Percentiles rank a stretch among this genome's conserved stretches.
phyloP scores from a whole-genome alignment of 2,113 vertebrate genomes.

The Corynorhinus townsendii region DNA sequence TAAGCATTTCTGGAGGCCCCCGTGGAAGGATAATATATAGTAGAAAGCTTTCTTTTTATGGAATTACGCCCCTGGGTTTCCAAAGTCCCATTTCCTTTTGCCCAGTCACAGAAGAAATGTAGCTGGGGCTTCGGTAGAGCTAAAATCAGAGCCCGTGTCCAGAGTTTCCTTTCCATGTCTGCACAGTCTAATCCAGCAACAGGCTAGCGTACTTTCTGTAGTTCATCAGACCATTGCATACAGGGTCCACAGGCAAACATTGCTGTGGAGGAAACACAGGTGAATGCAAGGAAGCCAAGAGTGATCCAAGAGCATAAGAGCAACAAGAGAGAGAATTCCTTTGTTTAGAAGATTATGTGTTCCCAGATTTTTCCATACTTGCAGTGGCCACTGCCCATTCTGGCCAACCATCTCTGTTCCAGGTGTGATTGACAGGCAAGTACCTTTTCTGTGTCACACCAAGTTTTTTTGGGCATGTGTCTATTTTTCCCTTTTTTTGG shows the following conservation, averaged over 20 bases:
- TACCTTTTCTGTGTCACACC: not conserved
- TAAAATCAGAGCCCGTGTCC: not conserved
- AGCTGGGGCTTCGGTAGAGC: not conserved
- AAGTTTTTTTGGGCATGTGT: not conserved
- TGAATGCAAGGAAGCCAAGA: not conserved
- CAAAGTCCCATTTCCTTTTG: not conserved
- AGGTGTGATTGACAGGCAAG: not conserved
- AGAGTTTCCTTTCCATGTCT: not conserved
- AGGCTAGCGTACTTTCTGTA: not conserved
- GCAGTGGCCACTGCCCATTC: not conserved
- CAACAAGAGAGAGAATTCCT: not conserved
- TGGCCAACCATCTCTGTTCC: not conserved
- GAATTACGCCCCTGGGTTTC: not conserved
- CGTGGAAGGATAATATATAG: not conserved
- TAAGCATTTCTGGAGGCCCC: not conserved
- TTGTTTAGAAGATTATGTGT: not conserved
- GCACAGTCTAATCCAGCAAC: not conserved
- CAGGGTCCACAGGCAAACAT: not conserved
- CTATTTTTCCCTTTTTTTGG: not conserved
- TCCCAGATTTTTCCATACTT: not conserved
- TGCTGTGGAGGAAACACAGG: not conserved
- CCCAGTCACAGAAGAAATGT: not conserved
- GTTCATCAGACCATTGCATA: not conserved
- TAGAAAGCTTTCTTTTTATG: not conserved
- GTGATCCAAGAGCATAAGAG: not conserved